Evolutionary conservation across 2,113 vertebrate species (phyloP), one percentile per base, ranked within the genome.

Genomic region (Otus sunia): DNA sequence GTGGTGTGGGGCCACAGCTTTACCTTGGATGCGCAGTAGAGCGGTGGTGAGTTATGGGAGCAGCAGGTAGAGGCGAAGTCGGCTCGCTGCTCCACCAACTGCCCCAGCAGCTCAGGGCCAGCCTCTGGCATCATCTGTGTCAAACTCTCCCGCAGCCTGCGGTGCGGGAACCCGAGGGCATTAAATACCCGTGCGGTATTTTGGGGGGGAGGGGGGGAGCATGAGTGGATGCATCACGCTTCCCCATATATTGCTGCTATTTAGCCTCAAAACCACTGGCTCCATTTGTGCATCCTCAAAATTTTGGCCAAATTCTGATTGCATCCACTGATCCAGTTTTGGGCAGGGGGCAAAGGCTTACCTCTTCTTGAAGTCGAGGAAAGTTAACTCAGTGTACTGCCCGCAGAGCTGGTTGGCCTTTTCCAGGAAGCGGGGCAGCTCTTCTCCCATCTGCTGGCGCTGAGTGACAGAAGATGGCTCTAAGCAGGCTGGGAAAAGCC

Each of bases 311-410:
- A 10, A 15, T 41, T 67, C 7, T 11, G 49, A 21, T 18, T 2
- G 59, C 18, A 10, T 1, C 21, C 6, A 1, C 9, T 6, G 23
- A 16, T 10, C 8, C 14, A 2, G 45, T 21, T n/a, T 56, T 3
- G 5, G n/a, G 14, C 8, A 5, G 5, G 3, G 5, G 9, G 4
- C 5, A 6, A 50, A 56, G 6, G 3, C 68, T 98, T 91, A 98
- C 98, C 92, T 96, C 87, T 97, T 97, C 95, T 98, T 98, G 93
- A 98, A 98, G 37, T 98, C 97, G 0, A 97, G 96, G 85, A 98
- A 98, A 5, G 78, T 90, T 4, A 97, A 85, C 78, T 95, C 26
- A 16, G 47, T 68, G 85, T 98, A 98, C 78, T 92, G 96, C 21
- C n/a, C 50, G 29, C 98, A 98, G 47, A 98, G 53, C 86, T 96